These are phyloP conservation scores for Osmerus eperlanus DNA, from an alignment of 2,113 vertebrate species.

Conservation along the genomic window DNA sequence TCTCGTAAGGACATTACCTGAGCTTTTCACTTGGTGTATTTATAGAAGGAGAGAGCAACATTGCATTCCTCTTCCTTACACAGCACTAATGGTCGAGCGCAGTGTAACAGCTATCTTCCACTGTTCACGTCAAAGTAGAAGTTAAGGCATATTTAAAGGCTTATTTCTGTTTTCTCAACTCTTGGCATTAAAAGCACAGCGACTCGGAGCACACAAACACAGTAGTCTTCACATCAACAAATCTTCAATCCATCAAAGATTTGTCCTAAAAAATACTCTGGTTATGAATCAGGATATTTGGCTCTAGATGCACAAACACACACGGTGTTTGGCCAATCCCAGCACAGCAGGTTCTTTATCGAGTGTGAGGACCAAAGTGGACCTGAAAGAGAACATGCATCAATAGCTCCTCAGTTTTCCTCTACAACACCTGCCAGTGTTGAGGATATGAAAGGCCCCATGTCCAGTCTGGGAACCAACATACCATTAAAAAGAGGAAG, in stretches of 20 bases:
- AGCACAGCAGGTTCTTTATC: slow-evolving; percentile 40
- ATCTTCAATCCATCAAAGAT: slow-evolving; percentile 6
- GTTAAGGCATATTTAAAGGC: not conserved
- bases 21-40: slow-evolving; percentile 58
- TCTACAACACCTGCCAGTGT: slow-evolving; percentile 35
- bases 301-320: slow-evolving; percentile 10
- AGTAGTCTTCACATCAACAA: slow-evolving; percentile 12
- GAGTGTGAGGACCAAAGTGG: slow-evolving; percentile 5
- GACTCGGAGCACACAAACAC: no score
- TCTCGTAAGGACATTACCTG: slow-evolving; percentile 52
- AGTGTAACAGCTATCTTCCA: no score
- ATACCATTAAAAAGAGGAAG: not conserved
- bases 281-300: slow-evolving; percentile 24
- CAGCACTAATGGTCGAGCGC: no score
- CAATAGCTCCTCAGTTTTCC: slow-evolving; percentile 30
- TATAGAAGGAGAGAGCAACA: not conserved
- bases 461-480: not conserved
- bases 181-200: not conserved
- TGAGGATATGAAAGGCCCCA: slow-evolving; percentile 31
- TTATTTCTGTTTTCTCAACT: slow-evolving; percentile 21
- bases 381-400: slow-evolving; percentile 15
- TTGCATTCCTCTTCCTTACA: not conserved
- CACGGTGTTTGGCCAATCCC: slow-evolving; percentile 17
- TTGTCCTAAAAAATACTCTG: slow-evolving; percentile 13
- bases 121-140: not conserved